A percentile compares a stretch with the other conserved stretches of the same genome.
Evolutionary conservation across 2,797 vertebrate species (phyloP).

Genomic region (Tachyglossus aculeatus): DNA sequence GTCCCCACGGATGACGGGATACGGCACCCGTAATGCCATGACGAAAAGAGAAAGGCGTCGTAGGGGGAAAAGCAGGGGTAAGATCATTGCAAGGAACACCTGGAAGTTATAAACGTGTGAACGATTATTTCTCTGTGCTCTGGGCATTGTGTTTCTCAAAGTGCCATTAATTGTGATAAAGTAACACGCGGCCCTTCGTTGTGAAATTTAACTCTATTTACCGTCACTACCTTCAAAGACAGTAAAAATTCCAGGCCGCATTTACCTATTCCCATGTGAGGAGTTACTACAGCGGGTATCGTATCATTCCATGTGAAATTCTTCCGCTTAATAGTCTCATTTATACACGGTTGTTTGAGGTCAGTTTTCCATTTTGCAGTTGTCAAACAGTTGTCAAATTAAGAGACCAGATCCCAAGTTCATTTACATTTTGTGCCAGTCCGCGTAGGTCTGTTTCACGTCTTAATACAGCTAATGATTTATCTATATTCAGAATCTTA

Average conservation of each 20-base stretch:
- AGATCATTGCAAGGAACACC: slow-evolving; percentile 40
- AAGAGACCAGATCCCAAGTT: slow-evolving; percentile 71
- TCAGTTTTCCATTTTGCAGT: slow-evolving; percentile 77
- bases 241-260: slow-evolving; percentile 73
- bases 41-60: too few species aligned
- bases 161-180: slow-evolving; percentile 75
- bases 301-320: slow-evolving; percentile 80
- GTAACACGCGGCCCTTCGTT: slow-evolving; percentile 67
- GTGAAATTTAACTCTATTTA: slow-evolving; percentile 73
- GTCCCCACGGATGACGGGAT: too few species aligned
- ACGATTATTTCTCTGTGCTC: slow-evolving; percentile 37
- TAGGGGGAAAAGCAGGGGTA: too few species aligned
- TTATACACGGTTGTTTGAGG: slow-evolving; percentile 76
- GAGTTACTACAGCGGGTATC: slow-evolving; percentile 71
- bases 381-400: slow-evolving; percentile 80
- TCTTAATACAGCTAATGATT: slow-evolving; percentile 69
- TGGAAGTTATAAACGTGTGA: slow-evolving; percentile 24
- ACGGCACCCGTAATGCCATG: too few species aligned
- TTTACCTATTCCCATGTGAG: slow-evolving; percentile 78
- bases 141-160: slow-evolving; percentile 64
- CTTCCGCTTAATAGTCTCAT: slow-evolving; percentile 71
- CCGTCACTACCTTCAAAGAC: slow-evolving; percentile 79
- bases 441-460: slow-evolving; percentile 62
- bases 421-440: slow-evolving; percentile 74
- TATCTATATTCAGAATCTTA: slow-evolving; percentile 57